Percentiles rank a stretch among this genome's conserved stretches.
Evolutionary conservation across 2,113 vertebrate genomes (phyloP).

Genomic region (Mesitornis unicolor): DNA sequence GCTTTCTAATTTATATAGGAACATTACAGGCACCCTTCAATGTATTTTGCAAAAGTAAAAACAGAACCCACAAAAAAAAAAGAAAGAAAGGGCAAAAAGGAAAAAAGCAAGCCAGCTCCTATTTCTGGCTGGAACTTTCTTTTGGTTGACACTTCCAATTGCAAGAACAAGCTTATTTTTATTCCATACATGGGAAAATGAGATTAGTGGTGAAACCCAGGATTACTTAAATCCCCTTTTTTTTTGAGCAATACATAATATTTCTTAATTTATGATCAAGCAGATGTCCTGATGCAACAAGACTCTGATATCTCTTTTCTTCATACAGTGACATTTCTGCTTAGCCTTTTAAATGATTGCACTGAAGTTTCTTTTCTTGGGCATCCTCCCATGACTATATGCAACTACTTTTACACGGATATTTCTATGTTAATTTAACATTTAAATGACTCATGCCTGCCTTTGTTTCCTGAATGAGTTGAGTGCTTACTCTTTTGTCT

Average conservation of each 20-base stretch:
- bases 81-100: not conserved
- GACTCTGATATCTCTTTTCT: not conserved
- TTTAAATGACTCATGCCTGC: not conserved
- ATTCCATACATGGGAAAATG: not conserved
- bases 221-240: not conserved
- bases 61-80: not conserved
- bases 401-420: not conserved
- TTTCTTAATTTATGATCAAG: not conserved
- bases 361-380: not conserved
- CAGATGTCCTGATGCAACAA: not conserved
- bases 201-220: not conserved
- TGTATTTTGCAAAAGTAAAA: not conserved
- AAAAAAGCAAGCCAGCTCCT: not conserved
- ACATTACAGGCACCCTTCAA: not conserved
- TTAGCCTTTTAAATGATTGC: not conserved
- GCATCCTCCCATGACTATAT: not conserved
- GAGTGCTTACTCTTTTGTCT: not conserved
- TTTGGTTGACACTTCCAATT: not conserved
- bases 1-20: not conserved
- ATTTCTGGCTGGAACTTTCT: not conserved
- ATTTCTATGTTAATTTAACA: not conserved
- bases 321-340: not conserved
- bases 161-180: not conserved
- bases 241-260: not conserved
- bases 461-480: not conserved